phyloP scores from a whole-genome alignment of 2,888 invertebrate species.

The Leptopilina syphax region DNA sequence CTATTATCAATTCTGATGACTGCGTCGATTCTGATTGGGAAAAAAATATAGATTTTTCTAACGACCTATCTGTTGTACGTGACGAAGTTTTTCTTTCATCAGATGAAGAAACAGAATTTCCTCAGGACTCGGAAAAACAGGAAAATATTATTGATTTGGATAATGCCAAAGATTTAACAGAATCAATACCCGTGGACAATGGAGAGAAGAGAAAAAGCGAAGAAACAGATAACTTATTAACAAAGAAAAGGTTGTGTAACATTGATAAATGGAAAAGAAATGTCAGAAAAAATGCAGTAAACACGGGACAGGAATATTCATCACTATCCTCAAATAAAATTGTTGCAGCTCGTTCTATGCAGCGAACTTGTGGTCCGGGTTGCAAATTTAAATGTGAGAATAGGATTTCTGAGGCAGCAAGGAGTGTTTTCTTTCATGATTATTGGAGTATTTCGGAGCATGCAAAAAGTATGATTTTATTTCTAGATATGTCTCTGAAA shows the following conservation, averaged over 20 bases:
- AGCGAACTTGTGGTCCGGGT: constrained; percentile 39
- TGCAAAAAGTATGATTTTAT: background rate
- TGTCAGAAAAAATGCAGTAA: constrained; percentile 27
- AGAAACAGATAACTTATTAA: background rate
- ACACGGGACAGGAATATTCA: constrained; percentile 22
- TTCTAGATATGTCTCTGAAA: background rate
- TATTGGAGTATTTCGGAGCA: constrained; percentile 23
- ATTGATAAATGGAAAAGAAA: constrained; percentile 40
- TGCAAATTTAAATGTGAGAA: constrained; percentile 41
- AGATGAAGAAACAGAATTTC: too few species aligned
- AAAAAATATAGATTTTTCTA: too few species aligned
- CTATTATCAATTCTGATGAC: too few species aligned
- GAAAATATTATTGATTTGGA: background rate
- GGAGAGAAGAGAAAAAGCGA: background rate
- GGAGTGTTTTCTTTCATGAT: constrained; percentile 1
- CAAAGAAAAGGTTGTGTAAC: background rate
- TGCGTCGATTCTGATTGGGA: too few species aligned
- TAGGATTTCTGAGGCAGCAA: background rate
- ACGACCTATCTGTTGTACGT: too few species aligned
- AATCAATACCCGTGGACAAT: background rate
- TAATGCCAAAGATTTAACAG: background rate
- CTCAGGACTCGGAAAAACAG: background rate
- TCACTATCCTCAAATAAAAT: constrained; percentile 6
- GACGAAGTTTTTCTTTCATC: too few species aligned
- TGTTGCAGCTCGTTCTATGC: constrained; percentile 18